Conservation (phyloP, 2,888 invertebrate species). For the Cephus nigrinus region DNA sequence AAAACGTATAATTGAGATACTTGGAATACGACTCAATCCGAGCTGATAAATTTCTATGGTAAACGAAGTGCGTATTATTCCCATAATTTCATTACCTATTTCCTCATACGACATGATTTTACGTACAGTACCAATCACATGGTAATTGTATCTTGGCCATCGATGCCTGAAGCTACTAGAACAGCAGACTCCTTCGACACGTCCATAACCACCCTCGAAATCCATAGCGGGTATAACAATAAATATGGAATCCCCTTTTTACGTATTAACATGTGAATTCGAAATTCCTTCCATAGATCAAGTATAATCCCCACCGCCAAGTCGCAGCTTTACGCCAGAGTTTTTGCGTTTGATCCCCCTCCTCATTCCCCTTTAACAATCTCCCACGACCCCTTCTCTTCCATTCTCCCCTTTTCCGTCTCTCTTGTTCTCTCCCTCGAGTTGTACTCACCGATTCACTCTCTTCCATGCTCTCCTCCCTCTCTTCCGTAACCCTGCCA, state of each 20-base stretch:
- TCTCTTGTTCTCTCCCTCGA: conserved; percentile 11
- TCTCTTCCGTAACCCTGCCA: conserved; percentile 21
- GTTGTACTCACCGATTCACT: conserved; percentile 1
- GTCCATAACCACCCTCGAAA: background rate
- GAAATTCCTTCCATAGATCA: conserved; percentile 45
- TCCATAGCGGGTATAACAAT: conserved; percentile 29
- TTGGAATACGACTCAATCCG: no score
- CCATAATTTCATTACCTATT: background rate
- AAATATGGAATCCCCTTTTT: conserved; percentile 26
- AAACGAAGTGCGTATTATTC: background rate
- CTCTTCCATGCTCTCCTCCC: conserved; percentile 11
- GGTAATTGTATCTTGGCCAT: background rate
- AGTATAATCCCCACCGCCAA: conserved; percentile 34
- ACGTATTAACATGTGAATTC: conserved; percentile 44
- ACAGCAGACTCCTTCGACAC: background rate
- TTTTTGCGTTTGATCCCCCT: conserved; percentile 37
- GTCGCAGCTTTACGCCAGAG: conserved; percentile 38
- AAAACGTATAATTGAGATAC: background rate
- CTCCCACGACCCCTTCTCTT: conserved; percentile 2
- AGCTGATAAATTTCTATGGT: background rate
- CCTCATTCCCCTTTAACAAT: background rate
- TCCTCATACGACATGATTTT: background rate
- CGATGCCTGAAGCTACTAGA: background rate
- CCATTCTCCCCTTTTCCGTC: conserved; percentile 8
- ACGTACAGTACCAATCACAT: background rate